Conservation (phyloP, 2,113 vertebrate genomes). For the Microcebus griseorufus region DNA sequence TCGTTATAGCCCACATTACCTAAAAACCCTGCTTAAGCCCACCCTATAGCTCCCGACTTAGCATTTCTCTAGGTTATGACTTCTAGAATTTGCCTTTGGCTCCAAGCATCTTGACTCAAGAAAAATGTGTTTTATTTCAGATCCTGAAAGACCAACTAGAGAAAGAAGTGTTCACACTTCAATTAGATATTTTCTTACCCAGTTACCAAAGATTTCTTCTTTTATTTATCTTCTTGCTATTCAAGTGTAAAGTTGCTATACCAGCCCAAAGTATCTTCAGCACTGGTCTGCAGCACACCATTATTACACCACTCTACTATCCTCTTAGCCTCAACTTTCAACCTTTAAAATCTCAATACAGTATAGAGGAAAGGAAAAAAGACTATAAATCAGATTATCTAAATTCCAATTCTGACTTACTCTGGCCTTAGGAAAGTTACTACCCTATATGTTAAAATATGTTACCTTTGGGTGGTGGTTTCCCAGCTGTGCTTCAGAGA, state of each 20-base stretch:
- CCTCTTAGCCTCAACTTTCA: neutral
- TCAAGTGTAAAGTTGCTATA: neutral
- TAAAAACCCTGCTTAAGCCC: neutral
- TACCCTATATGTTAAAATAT: neutral
- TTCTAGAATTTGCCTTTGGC: neutral
- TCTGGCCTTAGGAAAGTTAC: neutral
- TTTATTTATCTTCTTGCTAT: neutral
- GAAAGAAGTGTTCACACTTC: neutral
- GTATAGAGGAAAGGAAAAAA: neutral
- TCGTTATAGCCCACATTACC: neutral
- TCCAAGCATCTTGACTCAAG: neutral
- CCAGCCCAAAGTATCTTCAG: neutral
- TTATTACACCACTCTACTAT: neutral
- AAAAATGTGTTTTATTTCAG: neutral
- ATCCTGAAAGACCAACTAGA: neutral
- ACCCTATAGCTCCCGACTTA: neutral
- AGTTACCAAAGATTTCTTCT: neutral
- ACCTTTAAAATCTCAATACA: neutral
- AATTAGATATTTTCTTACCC: neutral
- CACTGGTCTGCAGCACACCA: neutral
- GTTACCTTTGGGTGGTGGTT: neutral
- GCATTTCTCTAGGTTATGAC: neutral
- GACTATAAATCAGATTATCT: neutral
- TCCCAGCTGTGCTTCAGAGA: neutral
- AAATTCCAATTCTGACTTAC: neutral